Conservation (phyloP, 2,888 invertebrate genomes). For the Acanthoscelides obtectus region DNA sequence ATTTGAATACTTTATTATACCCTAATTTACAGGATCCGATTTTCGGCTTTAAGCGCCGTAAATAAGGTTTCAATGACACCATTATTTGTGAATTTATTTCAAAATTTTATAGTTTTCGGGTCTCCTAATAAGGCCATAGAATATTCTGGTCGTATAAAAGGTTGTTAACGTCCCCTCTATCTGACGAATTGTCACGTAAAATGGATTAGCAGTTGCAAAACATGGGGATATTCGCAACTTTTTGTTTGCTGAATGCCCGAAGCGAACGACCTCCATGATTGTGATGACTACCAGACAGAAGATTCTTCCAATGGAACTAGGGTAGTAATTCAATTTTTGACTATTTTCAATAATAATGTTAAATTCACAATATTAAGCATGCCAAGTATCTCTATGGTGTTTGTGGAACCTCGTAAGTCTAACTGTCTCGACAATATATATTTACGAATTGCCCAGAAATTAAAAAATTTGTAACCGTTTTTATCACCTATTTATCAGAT, state of each 20-base stretch:
- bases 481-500: too few species aligned
- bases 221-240: background rate
- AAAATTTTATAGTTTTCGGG: background rate
- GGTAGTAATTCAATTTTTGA: too few species aligned
- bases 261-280: too few species aligned
- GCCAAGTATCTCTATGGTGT: too few species aligned
- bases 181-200: background rate
- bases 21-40: background rate
- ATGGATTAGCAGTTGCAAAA: background rate
- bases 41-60: background rate
- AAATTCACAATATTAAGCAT: too few species aligned
- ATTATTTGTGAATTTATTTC: background rate
- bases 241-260: background rate
- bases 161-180: background rate
- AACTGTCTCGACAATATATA: too few species aligned
- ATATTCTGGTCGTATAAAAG: background rate
- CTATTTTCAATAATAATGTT: too few species aligned
- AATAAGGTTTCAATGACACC: background rate
- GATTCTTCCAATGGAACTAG: too few species aligned
- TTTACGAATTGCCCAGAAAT: too few species aligned
- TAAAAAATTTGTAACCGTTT: too few species aligned
- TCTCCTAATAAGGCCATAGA: background rate
- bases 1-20: slow-evolving; percentile 7
- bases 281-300: too few species aligned
- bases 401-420: too few species aligned